Evolutionary conservation across 2,797 vertebrate genomes (phyloP).

Genomic region (Benthosema pterotum): DNA sequence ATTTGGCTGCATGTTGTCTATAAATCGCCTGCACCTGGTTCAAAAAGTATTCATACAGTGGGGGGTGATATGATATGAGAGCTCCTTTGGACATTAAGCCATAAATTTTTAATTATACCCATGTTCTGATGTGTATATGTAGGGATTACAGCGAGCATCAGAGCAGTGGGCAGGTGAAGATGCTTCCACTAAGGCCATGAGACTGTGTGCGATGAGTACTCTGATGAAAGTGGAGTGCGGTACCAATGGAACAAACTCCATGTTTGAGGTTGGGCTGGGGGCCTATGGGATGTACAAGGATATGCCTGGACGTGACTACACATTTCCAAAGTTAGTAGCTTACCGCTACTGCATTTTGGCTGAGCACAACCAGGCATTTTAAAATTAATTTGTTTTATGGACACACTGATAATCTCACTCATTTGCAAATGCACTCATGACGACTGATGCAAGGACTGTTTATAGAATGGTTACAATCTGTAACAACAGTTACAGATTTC

Average conservation of each 20-base stretch:
- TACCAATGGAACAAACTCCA: constrained; percentile 85
- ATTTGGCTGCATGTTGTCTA: background rate
- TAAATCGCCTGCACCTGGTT: too few relatives aligned
- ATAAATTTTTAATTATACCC: background rate
- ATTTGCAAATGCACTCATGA: too few relatives aligned
- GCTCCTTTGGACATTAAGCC: too few relatives aligned
- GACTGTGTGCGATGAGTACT: constrained; percentile 75
- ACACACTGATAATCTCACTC: too few relatives aligned
- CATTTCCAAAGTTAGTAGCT: constrained; percentile 82
- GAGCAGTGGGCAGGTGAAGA: constrained; percentile 68
- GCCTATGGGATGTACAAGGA: constrained; percentile 86
- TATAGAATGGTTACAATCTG: too few relatives aligned
- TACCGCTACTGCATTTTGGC: background rate
- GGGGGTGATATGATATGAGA: too few relatives aligned
- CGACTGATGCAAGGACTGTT: too few relatives aligned
- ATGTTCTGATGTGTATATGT: background rate
- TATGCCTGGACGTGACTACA: constrained; percentile 92
- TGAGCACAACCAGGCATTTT: too few relatives aligned
- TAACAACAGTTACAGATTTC: too few relatives aligned
- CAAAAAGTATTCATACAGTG: too few relatives aligned
- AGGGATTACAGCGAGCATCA: constrained; percentile 56
- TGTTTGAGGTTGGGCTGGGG: constrained; percentile 88
- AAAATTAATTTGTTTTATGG: too few relatives aligned
- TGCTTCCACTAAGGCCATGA: constrained; percentile 54
- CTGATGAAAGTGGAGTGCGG: constrained; percentile 88